Conservation (phyloP, 2,888 invertebrate genomes). For the Cataglyphis livida region DNA sequence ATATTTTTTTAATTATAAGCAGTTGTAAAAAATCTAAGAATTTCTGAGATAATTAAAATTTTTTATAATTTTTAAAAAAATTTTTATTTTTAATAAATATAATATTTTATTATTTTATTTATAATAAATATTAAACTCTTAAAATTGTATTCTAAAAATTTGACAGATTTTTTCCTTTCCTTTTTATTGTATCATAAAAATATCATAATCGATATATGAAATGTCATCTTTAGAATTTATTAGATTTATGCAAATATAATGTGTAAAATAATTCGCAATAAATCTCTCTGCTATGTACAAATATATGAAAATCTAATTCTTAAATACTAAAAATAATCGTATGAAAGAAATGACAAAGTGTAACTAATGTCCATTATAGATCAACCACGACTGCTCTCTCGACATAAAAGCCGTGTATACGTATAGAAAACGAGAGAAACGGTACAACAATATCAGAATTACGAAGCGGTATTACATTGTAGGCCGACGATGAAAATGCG, state of each 20-base stretch:
- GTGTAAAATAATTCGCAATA: neutral
- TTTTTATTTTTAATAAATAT: neutral
- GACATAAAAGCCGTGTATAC: neutral
- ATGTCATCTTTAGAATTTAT: neutral
- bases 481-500: slow-evolving; percentile 63
- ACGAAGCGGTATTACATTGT: slow-evolving; percentile 36
- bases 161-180: no score
- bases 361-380: slow-evolving; percentile 20
- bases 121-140: slow-evolving; percentile 27
- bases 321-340: neutral
- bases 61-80: neutral
- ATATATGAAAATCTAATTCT: neutral
- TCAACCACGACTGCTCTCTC: neutral
- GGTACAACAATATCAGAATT: slow-evolving; percentile 48
- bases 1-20: neutral
- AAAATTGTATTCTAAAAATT: neutral
- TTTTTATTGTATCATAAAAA: neutral
- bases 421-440: slow-evolving; percentile 16
- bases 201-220: neutral
- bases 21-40: neutral
- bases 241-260: neutral
- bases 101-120: neutral
- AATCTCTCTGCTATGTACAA: neutral
- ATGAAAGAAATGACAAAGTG: neutral
- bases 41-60: neutral